phyloP scores from a whole-genome alignment of 2,797 vertebrate species.

The Gallinago nigripennis region DNA sequence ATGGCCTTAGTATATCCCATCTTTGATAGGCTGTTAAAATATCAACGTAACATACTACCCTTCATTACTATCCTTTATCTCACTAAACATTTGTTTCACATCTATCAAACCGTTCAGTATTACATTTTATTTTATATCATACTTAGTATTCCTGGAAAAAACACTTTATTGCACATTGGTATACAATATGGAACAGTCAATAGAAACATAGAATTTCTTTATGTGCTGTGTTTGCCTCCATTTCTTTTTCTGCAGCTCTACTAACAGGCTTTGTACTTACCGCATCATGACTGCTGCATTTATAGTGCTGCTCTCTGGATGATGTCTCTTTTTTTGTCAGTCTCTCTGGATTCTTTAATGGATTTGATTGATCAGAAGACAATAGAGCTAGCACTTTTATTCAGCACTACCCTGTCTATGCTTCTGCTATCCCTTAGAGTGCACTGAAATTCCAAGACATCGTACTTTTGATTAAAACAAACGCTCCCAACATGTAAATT shows the following conservation, averaged over 20 bases:
- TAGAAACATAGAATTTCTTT: neutral
- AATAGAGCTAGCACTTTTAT: neutral
- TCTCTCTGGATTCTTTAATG: neutral
- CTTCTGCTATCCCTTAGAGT: neutral
- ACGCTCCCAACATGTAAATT: neutral
- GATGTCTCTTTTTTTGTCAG: neutral
- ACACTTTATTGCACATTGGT: neutral
- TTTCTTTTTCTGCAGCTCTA: neutral
- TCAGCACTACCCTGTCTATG: neutral
- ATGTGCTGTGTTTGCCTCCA: neutral
- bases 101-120: neutral
- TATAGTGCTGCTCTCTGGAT: neutral
- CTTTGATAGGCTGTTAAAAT: neutral
- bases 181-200: neutral
- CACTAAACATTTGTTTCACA: neutral
- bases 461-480: neutral
- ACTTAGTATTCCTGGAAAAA: neutral
- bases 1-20: neutral
- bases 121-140: neutral
- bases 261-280: neutral
- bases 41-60: neutral
- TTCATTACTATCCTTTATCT: neutral
- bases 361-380: slow-evolving; percentile 5
- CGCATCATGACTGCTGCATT: neutral
- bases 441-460: neutral